Base-by-base conservation (phyloP, 2,113 vertebrate genomes). In the Echinops telfairi region DNA sequence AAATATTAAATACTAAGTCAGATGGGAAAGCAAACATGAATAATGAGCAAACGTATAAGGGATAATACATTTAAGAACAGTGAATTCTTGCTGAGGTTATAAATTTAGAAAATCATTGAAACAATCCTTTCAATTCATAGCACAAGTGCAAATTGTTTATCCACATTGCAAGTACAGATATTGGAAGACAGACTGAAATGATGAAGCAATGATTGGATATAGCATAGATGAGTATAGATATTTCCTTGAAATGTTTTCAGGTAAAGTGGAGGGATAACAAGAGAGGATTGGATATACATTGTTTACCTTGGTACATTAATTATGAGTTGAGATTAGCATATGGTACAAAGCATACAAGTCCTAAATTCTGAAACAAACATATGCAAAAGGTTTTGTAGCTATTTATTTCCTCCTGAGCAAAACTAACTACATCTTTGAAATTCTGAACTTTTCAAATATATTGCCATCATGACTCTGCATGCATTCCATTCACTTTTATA, bases 341-440 rank as follows among this genome's bases (percentile, higher is more conserved):
- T 82, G 10, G 23, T 22, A 31, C 27, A 31, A 68, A 10, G 29
- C 10, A 68, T 68, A 14, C 22, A 58, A 58, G 22, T 1, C 6
- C 16, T 66, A 19, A 66, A 84, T 75, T 75, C 66, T 86, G 43
- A 93, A 25, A 89, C 10, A 86, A 91, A 36, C 43, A 70, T 2
- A 64, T 3, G 17, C 23, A 29, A 83, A 86, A 43, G 15, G 9
- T 84, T 93, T 81, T 68, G 73, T 43, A 80, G 20, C 5, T 86
- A 84, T 89, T 93, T 88, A 76, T 76, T 83, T 76, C 58, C 20
- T 79, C 25, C 40, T n/a, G 10, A 83, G 70, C 4, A 68, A 93
- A 78, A 6, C 53, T 47, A 47, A 22, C 83, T 77, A 43, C 3
- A 57, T 71, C 82, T 20, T 78, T 88, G 68, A 93, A 88, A 91